phyloP scores from a whole-genome alignment of 2,888 invertebrate genomes.

The Amiota communis region DNA sequence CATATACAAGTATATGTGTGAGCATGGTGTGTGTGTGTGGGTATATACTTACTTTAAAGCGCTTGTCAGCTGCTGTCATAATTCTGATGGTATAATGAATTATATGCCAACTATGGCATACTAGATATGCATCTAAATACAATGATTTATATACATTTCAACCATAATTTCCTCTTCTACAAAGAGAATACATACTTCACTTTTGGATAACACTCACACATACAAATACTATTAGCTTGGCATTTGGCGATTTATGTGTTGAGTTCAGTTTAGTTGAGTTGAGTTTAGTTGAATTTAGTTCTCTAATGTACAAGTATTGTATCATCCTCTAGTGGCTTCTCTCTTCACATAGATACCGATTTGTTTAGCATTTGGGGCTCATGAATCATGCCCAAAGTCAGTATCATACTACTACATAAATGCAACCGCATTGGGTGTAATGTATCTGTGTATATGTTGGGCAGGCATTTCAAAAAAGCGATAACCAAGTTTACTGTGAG shows the following conservation, averaged over 20 bases:
- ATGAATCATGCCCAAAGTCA: conserved; percentile 49
- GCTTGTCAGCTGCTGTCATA: conserved; percentile 27
- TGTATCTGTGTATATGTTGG: background rate
- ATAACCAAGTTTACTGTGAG: background rate
- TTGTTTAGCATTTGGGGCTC: conserved; percentile 59
- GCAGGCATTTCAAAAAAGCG: conserved; percentile 4
- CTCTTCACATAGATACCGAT: background rate
- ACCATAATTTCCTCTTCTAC: conserved; percentile 48
- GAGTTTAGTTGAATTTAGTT: conserved; percentile 7
- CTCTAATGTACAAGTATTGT: background rate
- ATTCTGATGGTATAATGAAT: conserved; percentile 41
- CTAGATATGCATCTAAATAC: conserved; percentile 60
- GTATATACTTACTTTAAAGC: background rate
- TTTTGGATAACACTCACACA: conserved; percentile 33
- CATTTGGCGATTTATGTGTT: conserved; percentile 10
- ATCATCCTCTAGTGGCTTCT: too few relatives aligned
- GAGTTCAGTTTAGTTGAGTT: background rate
- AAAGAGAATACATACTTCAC: conserved; percentile 44
- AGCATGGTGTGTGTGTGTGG: too few relatives aligned
- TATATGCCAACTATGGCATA: conserved; percentile 36
- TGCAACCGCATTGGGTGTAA: background rate
- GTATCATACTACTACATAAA: background rate
- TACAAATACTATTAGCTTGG: background rate
- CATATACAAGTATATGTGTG: too few relatives aligned
- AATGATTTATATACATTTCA: conserved; percentile 53